phyloP scores from a whole-genome alignment of 2,888 invertebrate genomes.

The Machimus rusticus region DNA sequence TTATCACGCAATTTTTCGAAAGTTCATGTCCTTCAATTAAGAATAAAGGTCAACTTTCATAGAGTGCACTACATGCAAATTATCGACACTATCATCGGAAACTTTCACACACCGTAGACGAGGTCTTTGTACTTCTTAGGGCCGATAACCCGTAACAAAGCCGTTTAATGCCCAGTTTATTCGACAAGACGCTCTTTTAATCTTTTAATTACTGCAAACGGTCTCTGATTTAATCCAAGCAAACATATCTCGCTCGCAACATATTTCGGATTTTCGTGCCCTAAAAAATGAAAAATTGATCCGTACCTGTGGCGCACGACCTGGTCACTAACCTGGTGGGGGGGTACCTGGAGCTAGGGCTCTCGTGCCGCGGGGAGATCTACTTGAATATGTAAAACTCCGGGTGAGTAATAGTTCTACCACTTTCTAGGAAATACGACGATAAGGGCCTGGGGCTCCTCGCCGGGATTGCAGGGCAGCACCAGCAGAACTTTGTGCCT shows the following conservation, averaged over 20 bases:
- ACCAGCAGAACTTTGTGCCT: neutral
- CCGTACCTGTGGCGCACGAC: neutral
- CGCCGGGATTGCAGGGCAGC: neutral
- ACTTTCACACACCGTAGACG: neutral
- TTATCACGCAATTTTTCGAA: neutral
- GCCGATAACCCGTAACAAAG: neutral
- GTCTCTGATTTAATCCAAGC: neutral
- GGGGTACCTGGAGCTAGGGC: neutral
- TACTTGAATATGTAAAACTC: neutral
- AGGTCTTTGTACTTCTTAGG: neutral
- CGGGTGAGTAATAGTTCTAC: neutral
- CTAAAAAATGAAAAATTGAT: slow-evolving; percentile 1
- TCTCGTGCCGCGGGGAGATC: neutral
- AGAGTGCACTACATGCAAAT: neutral
- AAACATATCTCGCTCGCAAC: neutral
- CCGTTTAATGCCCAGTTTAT: neutral
- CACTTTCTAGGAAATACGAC: neutral
- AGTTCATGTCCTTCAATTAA: neutral
- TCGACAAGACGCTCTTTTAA: neutral
- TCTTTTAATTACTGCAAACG: neutral
- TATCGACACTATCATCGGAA: neutral
- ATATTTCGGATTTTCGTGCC: neutral
- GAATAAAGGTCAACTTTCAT: neutral
- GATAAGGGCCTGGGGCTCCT: neutral
- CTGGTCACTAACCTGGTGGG: slow-evolving; percentile 4